A percentile compares a stretch with the other conserved stretches of the same genome.
These are phyloP conservation scores for Anhinga rufa DNA, from an alignment of 2,113 vertebrate species.

Conservation along the genomic window DNA sequence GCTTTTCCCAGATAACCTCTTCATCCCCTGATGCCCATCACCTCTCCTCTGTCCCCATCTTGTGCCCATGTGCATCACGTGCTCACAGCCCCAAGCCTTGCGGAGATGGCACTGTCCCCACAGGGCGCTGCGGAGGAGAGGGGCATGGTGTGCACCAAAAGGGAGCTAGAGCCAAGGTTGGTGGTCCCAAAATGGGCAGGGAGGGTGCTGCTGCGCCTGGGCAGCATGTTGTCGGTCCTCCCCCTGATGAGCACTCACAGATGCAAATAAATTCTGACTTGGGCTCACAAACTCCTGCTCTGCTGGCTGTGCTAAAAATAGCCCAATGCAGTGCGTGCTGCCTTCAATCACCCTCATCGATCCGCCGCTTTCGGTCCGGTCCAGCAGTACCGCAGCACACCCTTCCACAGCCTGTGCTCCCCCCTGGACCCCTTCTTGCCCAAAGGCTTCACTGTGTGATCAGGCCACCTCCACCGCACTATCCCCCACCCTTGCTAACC, in stretches of 20 bases:
- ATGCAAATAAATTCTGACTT: constrained; percentile 51
- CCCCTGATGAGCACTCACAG: neutral
- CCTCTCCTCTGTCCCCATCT: neutral
- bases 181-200: rapidly evolving
- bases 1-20: neutral
- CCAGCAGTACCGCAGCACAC: neutral
- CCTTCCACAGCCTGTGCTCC: neutral
- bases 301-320: constrained; percentile 54
- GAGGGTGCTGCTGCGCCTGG: neutral
- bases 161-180: neutral
- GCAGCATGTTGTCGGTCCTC: neutral
- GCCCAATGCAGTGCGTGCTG: neutral
- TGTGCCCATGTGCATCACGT: rapidly evolving
- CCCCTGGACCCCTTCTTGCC: rapidly evolving
- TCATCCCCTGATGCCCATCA: neutral
- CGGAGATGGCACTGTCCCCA: neutral
- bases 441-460: too few relatives aligned
- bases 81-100: neutral
- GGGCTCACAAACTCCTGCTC: constrained; percentile 44
- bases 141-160: rapidly evolving
- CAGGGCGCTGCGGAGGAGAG: neutral
- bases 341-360: constrained; percentile 23
- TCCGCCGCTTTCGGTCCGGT: neutral
- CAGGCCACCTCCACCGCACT: rapidly evolving
- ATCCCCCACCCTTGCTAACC: neutral